Evolutionary conservation across 2,797 vertebrate species (phyloP).

Genomic region (Pteropus rufus): DNA sequence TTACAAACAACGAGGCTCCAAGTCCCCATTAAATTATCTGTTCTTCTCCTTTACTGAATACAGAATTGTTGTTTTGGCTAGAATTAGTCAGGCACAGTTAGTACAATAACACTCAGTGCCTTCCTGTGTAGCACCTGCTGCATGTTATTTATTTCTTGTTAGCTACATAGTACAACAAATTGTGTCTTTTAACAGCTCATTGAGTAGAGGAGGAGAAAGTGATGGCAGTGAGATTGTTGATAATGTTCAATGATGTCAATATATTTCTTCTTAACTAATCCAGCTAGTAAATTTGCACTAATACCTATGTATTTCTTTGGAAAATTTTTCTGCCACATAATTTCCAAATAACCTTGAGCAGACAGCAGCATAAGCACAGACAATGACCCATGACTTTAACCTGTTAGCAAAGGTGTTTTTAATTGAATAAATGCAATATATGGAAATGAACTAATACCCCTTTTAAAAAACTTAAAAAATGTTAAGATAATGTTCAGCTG

Average conservation of each 20-base stretch:
- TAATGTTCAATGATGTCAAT: conserved; percentile 51
- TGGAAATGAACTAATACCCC: conserved; percentile 27
- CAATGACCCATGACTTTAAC: conserved; percentile 25
- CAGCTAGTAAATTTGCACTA: conserved; percentile 42
- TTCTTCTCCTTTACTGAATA: conserved; percentile 63
- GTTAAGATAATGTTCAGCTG: not conserved
- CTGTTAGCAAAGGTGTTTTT: conserved; percentile 50
- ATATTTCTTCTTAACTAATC: conserved; percentile 55
- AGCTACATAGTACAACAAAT: conserved; percentile 74
- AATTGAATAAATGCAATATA: conserved; percentile 38
- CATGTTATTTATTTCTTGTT: conserved; percentile 78
- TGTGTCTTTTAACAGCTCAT: conserved; percentile 79
- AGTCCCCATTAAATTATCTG: conserved; percentile 57
- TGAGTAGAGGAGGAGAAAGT: conserved; percentile 69
- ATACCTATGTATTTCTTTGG: conserved; percentile 36
- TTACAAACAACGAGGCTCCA: conserved; percentile 28
- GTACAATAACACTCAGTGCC: conserved; percentile 76
- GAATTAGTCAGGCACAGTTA: conserved; percentile 76
- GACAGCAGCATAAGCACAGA: not conserved
- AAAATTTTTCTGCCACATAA: not conserved
- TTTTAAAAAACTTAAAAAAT: conserved; percentile 42
- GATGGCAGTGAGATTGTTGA: conserved; percentile 43
- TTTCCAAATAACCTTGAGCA: conserved; percentile 52
- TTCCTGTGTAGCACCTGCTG: conserved; percentile 76
- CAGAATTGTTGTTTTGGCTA: conserved; percentile 74